phyloP scores from a whole-genome alignment of 2,113 vertebrate genomes.

The Myotis lucifugus region DNA sequence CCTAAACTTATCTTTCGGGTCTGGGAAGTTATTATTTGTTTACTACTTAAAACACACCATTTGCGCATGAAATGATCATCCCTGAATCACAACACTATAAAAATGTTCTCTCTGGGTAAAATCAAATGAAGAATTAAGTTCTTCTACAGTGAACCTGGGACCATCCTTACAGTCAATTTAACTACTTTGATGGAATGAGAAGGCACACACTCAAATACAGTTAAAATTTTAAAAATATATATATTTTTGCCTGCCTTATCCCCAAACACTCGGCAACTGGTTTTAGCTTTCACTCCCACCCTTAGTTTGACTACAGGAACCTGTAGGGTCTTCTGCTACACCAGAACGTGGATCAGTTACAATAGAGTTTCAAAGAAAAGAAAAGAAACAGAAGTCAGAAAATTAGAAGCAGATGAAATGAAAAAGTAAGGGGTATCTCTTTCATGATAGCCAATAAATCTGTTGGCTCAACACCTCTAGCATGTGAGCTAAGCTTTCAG shows the following conservation, averaged over 20 bases:
- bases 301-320: neutral
- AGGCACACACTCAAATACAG: conserved; percentile 57
- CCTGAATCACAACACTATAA: conserved; percentile 66
- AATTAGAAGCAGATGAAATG: conserved; percentile 4
- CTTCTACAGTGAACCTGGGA: conserved; percentile 59
- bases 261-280: neutral
- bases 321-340: neutral
- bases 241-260: conserved; percentile 51
- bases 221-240: conserved; percentile 36
- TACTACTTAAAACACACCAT: conserved; percentile 74
- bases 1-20: conserved; percentile 59
- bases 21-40: conserved; percentile 74
- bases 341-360: neutral
- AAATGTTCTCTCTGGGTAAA: conserved; percentile 68
- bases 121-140: conserved; percentile 70
- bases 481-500: conserved; percentile 44
- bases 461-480: conserved; percentile 19
- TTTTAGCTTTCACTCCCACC: neutral
- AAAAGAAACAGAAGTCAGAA: conserved; percentile 40
- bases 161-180: conserved; percentile 67
- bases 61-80: conserved; percentile 70
- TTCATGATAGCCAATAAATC: conserved; percentile 61
- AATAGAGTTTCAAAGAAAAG: conserved; percentile 1
- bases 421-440: conserved; percentile 44
- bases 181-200: conserved; percentile 59